Base-by-base conservation (phyloP, 2,888 invertebrate species). In the Meloe dianella region DNA sequence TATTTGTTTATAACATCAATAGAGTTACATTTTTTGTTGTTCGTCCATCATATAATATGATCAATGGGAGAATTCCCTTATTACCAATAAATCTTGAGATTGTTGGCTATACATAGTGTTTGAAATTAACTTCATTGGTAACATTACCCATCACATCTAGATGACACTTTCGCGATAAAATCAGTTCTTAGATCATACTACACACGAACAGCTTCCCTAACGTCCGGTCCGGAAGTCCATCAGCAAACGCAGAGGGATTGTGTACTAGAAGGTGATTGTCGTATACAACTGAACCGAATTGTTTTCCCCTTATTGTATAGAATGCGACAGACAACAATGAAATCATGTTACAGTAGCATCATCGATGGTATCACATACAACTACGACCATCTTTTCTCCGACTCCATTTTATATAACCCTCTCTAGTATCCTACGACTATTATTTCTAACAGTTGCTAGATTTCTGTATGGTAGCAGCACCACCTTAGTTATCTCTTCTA, bases 211-310 rank as follows among this genome's bases (percentile, higher is more conserved):
- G 79, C 79, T 79, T 79, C 77, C 78, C 72, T 71, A 72, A 73
- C 75, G 75, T 78, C 77, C 79, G 78, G 75, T 12, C 73, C 79
- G 82, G 82, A 82, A 82, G 82, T 81, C 82, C 82, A 82, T 82
- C 81, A 79, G 76, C 65, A 74, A 78, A 78, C 81, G 79, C 76
- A 74, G 74, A 80, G 79, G 80, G 64, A 64, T 47, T 56, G n/a
- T 58, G 77, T 78, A 72, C 74, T 73, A 75, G 75, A 79, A 82
- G 82, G 82, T 82, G 81, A 82, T 82, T 80, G 79, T 75, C 71
- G 77, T 51, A 51, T 75, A 75, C 71, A 71, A 65, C 71, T 72
- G 75, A 76, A 78, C 79, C 77, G 77, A 78, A 80, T 81, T 82
- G 83, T 82, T 81, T 51, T 81, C 80, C 81, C 77, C 78, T 81